phyloP scores from a whole-genome alignment of 1,140 invertebrate species.

The Hycleus cichorii region DNA sequence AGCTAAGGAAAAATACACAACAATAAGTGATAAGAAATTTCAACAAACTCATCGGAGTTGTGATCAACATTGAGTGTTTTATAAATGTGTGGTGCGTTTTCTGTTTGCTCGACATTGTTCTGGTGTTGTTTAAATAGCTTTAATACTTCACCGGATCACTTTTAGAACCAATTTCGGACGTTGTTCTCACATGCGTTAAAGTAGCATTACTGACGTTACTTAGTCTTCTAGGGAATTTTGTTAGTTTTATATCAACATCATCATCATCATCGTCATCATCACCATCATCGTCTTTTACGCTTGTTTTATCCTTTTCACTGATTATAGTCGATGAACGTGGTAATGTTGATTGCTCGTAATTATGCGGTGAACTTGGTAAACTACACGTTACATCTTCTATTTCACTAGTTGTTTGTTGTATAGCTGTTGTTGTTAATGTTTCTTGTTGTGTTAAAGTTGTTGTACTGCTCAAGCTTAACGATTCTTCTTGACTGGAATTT shows the following conservation, averaged over 20 bases:
- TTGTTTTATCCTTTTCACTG: slow-evolving; percentile 27
- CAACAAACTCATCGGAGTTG: slow-evolving; percentile 3
- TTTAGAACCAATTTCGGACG: slow-evolving; percentile 31
- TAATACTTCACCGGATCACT: slow-evolving; percentile 39
- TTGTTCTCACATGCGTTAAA: slow-evolving; percentile 49
- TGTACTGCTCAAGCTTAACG: slow-evolving; percentile 30
- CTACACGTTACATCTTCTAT: slow-evolving; percentile 38
- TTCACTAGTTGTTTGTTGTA: slow-evolving; percentile 22
- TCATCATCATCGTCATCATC: background rate
- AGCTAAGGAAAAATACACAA: background rate
- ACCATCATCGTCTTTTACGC: background rate
- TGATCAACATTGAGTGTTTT: background rate
- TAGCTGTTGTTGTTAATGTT: slow-evolving; percentile 14
- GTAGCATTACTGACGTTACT: slow-evolving; percentile 43
- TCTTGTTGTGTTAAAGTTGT: slow-evolving; percentile 33
- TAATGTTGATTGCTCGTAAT: slow-evolving; percentile 35
- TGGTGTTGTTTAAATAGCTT: background rate
- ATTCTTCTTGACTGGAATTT: slow-evolving; percentile 29
- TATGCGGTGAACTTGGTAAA: slow-evolving; percentile 39
- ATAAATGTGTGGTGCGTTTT: too few species aligned
- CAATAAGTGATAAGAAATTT: slow-evolving; percentile 3
- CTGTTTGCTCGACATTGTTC: too few species aligned
- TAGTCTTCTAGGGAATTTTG: slow-evolving; percentile 19
- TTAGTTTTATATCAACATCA: too few species aligned
- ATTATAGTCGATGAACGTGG: slow-evolving; percentile 30